Percentiles rank a stretch among this genome's conserved stretches.
These are phyloP conservation scores for Nemapogon koenigi DNA, from an alignment of 2,888 invertebrate genomes.

Conservation along the genomic window DNA sequence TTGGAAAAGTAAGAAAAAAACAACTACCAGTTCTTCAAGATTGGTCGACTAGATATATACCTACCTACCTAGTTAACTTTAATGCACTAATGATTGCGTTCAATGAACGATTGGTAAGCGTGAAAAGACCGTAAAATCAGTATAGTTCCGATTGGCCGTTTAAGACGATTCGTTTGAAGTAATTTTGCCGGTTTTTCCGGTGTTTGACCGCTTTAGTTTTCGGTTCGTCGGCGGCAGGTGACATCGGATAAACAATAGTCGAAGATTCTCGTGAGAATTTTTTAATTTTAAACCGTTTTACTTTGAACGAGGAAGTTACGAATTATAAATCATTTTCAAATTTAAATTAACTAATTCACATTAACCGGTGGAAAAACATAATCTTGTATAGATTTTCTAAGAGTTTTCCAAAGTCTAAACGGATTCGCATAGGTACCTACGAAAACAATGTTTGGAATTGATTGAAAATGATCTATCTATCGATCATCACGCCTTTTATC, in stretches of 20 bases:
- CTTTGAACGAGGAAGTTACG: constrained; percentile 37
- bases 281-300: constrained; percentile 31
- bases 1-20: too few species aligned
- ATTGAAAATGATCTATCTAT: too few species aligned
- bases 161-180: constrained; percentile 36
- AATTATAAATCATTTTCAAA: too few species aligned
- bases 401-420: too few species aligned
- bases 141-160: constrained; percentile 32
- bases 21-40: too few species aligned
- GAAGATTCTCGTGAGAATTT: constrained; percentile 51
- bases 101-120: constrained; percentile 35
- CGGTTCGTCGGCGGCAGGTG: constrained; percentile 54
- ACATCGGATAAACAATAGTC: constrained; percentile 36
- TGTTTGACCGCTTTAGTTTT: constrained; percentile 53
- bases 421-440: too few species aligned
- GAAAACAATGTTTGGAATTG: too few species aligned
- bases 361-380: too few species aligned
- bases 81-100: constrained; percentile 47
- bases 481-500: too few species aligned
- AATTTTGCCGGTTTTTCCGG: constrained; percentile 58
- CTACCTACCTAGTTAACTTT: constrained; percentile 47
- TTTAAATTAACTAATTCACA: too few species aligned
- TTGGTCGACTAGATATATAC: too few species aligned
- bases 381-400: too few species aligned
- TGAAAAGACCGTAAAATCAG: constrained; percentile 48